Evolutionary conservation across 2,888 invertebrate genomes (phyloP), one percentile per base, ranked within the genome.

Genomic region (Sarcophaga subvicina): DNA sequence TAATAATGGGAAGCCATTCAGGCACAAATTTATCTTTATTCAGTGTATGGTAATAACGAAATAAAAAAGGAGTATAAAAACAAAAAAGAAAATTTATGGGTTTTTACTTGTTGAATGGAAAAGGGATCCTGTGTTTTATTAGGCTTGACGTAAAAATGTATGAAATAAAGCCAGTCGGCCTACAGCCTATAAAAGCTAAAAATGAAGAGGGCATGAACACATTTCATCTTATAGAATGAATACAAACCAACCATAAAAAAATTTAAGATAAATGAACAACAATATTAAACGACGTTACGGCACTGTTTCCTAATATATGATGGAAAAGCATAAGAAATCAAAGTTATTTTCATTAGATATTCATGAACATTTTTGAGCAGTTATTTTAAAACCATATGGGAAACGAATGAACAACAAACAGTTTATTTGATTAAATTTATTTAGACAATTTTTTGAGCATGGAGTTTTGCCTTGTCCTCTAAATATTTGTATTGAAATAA

Each of bases 21-120:
- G 62, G 37, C 37, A 37, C 37, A 37, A 37, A 37, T 37, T 37
- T 37, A 37, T 37, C 37, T 37, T 6, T 37, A 37, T 37, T 37
- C 8, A 37, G 37, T 2, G 37, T 37, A 37, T 60, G 20, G 60
- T 10, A 8, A 0, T 37, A 37, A 76, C 5, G 12, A 63, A 69
- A 69, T 20, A 49, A 59, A 60, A 45, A 20, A 45, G 27, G 22
- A 49, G 20, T 8, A 37, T 37, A 60, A 64, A 66, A 37, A 27
- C 17, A 17, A 66, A 17, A 22, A 59, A 8, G 5, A 62, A 47
- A 67, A 73, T 17, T 47, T 73, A 73, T 62, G 20, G 20, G 20
- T 60, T n/a, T 37, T 22, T 70, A 76, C n/a, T 81, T 63, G 54
- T 70, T 76, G 27, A 70, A 69, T 54, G 14, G 27, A 70, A 82